phyloP scores from a whole-genome alignment of 2,113 vertebrate genomes.

The Hippocampus abdominalis region DNA sequence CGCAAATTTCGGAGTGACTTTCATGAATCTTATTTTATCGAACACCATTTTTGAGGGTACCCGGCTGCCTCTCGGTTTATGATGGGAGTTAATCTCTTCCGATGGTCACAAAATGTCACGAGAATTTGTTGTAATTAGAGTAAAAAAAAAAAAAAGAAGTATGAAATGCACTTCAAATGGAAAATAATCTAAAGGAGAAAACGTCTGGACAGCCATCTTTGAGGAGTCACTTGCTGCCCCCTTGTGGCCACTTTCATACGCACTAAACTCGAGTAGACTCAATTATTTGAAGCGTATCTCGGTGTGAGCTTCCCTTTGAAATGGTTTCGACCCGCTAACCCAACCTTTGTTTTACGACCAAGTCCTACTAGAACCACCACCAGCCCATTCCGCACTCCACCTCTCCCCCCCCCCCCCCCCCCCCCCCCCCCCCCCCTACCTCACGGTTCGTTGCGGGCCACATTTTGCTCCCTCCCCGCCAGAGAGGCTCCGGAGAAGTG shows the following conservation, averaged over 20 bases:
- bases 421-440: not conserved
- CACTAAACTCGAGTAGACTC: not conserved
- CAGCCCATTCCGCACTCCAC: not conserved
- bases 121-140: too few relatives aligned
- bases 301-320: not conserved
- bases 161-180: too few relatives aligned
- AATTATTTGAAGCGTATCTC: not conserved
- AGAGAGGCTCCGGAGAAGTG: conserved; percentile 27
- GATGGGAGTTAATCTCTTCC: too few relatives aligned
- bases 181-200: not conserved
- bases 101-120: too few relatives aligned
- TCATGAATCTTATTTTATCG: too few relatives aligned
- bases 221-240: conserved; percentile 15
- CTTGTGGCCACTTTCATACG: not conserved
- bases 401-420: not conserved
- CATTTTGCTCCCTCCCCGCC: not conserved
- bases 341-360: conserved; percentile 5
- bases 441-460: conserved; percentile 30
- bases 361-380: not conserved
- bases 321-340: not conserved
- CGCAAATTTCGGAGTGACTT: too few relatives aligned
- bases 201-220: too few relatives aligned
- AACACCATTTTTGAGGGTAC: too few relatives aligned
- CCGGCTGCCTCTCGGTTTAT: too few relatives aligned
- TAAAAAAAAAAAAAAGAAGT: too few relatives aligned